Base-by-base conservation (phyloP, 1,140 invertebrate genomes). In the Aphelenchoides fujianensis region DNA sequence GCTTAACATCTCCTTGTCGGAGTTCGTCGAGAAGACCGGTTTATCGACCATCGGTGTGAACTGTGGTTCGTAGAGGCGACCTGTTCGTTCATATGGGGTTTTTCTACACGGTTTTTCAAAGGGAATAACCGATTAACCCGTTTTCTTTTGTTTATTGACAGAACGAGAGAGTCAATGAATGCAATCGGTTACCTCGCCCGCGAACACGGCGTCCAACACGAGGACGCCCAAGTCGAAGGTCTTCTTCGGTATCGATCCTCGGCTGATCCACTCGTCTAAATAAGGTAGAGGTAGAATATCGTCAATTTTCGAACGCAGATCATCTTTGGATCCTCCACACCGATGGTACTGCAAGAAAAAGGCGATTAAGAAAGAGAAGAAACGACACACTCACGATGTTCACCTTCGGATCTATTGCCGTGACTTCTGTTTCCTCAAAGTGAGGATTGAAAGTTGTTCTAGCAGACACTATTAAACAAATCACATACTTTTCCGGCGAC, bases 341-440 rank as follows among this genome's bases (percentile, higher is more conserved):
- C 19, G 5, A 59, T 59, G 55, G 55, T 59, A 59, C 7, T 23
- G 12, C 12, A 48, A 48, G 23, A 48, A 48, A 16, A 12, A 48
- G 23, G 12, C 23, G 41, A 48, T 16, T 48, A 48, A 48, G 12
- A 16, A 16, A 48, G n/a, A n/a, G 23, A 48, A 16, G 12, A 48
- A 48, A 48, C 41, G 23, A 48, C n/a, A 48, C 23, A 48, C 41
- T 12, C 41, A 48, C 41, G n/a, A 59, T 59, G 55, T 59, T 59
- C 55, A 59, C 12, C 23, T 59, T 59, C 55, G 55, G 55, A 19
- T 59, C 55, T 30, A 59, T 59, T 23, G 7, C 5, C 7, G 55
- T 59, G 55, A 59, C 34, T 32, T 59, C n/a, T n/a, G n/a, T n/a
- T n/a, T n/a, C n/a, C n/a, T n/a, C n/a, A n/a, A n/a, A n/a, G n/a